Conservation (phyloP, 2,888 invertebrate species). For the Globia sparganii region DNA sequence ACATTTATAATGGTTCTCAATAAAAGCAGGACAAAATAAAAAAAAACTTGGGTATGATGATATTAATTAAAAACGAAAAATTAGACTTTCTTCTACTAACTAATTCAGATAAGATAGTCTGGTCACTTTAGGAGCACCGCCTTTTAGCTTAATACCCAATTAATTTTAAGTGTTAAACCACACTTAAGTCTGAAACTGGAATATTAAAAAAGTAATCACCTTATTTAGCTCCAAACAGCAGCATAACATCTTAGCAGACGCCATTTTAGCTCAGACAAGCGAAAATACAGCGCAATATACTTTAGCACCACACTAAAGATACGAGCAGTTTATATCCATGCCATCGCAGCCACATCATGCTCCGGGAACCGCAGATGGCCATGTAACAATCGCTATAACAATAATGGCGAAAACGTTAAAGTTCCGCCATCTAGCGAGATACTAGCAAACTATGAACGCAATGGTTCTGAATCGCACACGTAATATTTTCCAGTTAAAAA, state of each 20-base stretch:
- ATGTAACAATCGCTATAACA: slow-evolving; percentile 62
- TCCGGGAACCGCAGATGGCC: slow-evolving; percentile 57
- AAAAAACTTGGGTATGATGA: neutral
- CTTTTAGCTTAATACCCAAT: neutral
- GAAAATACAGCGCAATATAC: slow-evolving; percentile 59
- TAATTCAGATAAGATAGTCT: neutral
- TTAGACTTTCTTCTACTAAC: neutral
- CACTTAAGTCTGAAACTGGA: neutral
- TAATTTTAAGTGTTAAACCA: slow-evolving; percentile 1
- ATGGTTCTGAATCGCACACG: slow-evolving; percentile 20
- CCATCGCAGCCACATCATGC: slow-evolving; percentile 54
- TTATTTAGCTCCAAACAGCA: slow-evolving; percentile 47
- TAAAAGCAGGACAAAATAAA: neutral
- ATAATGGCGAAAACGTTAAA: slow-evolving; percentile 51
- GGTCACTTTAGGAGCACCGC: neutral
- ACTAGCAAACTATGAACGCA: slow-evolving; percentile 21
- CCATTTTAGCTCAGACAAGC: slow-evolving; percentile 59
- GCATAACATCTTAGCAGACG: slow-evolving; percentile 55
- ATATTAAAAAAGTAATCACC: slow-evolving; percentile 37
- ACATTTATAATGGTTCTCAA: neutral
- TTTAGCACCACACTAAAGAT: slow-evolving; percentile 63
- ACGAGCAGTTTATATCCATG: slow-evolving; percentile 61
- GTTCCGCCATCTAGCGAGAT: slow-evolving; percentile 42
- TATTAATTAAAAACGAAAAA: neutral
- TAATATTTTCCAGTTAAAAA: slow-evolving; percentile 1